Evolutionary conservation across 1,140 invertebrate genomes (phyloP), one percentile per base, ranked within the genome.

Genomic region (Pseudobourletiella spinata): DNA sequence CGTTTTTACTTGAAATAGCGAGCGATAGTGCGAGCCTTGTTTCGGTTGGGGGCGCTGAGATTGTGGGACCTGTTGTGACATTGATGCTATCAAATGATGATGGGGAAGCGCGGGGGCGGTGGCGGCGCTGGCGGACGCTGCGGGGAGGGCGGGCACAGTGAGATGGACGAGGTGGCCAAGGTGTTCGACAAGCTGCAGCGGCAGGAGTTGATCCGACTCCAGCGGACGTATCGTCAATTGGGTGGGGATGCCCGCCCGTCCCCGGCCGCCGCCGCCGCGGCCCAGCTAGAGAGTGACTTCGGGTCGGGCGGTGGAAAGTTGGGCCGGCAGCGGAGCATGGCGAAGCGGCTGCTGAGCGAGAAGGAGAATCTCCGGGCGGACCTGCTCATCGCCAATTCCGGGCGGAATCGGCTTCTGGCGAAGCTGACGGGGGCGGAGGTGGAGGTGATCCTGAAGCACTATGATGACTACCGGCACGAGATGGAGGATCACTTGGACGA

Each of bases 401-500:
- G 22, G 6, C 46, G 46, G 22, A 48, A 48, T 48, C 6, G 18
- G 8, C 6, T 14, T 11, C 8, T 22, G 22, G 46, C 46, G 14
- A 48, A 6, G 6, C 14, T 22, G 14, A n/a, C 14, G 8, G 46
- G 22, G 22, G 46, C 8, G 8, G 46, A 15, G 22, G 22, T 48
- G 14, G 46, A 48, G 22, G 18, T 14, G 8, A 6, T 48, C 8
- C 22, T 6, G 8, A 22, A 15, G 8, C 14, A 22, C 8, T 48
- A 15, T 48, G 46, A 48, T 22, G 46, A 6, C 14, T 48, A 15
- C 22, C 8, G 14, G 22, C 6, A 22, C 6, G 18, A 14, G 8
- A 48, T 48, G 46, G 46, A 48, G 46, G 46, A 14, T 48, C 6
- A 48, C 8, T 48, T 48, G 22, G 46, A 48, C 14, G 46, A 48